Conservation (phyloP, 2,888 invertebrate species). For the Ethmia dodecea region DNA sequence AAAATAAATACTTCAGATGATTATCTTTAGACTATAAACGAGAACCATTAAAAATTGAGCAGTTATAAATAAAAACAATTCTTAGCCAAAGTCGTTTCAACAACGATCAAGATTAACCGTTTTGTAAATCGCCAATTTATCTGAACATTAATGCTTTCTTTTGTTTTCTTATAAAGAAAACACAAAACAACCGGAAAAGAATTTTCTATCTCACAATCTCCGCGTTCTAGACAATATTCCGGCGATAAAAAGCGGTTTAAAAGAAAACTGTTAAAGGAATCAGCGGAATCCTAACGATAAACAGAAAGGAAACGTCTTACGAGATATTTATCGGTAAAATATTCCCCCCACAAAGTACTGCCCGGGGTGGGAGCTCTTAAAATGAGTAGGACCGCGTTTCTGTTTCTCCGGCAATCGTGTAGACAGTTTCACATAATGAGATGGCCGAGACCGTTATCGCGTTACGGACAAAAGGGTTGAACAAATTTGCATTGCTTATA, state of each 20-base stretch:
- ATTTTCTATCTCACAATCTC: constrained; percentile 28
- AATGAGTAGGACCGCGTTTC: constrained; percentile 31
- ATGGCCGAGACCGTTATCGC: constrained; percentile 17
- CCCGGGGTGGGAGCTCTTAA: constrained; percentile 46
- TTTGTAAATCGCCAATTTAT: constrained; percentile 11
- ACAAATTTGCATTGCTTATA: constrained; percentile 10
- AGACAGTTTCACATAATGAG: constrained; percentile 34
- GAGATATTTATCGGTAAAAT: constrained; percentile 70
- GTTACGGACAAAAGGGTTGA: constrained; percentile 7
- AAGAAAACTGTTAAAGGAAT: constrained; percentile 62
- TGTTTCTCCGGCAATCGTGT: constrained; percentile 21
- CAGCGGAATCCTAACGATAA: constrained; percentile 67
- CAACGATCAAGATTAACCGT: background rate
- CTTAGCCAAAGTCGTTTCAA: constrained; percentile 1
- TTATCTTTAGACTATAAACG: too few species aligned
- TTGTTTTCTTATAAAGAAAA: constrained; percentile 21
- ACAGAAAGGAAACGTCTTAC: constrained; percentile 61
- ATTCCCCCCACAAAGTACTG: constrained; percentile 53
- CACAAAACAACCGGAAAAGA: constrained; percentile 14
- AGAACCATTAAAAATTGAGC: background rate
- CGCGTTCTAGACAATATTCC: constrained; percentile 29
- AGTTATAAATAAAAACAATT: constrained; percentile 3
- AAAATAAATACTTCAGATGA: too few species aligned
- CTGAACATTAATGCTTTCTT: constrained; percentile 19
- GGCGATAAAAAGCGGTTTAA: constrained; percentile 49